Evolutionary conservation across 2,797 vertebrate genomes (phyloP), one percentile per base, ranked within the genome.

Genomic region (Micrastur ruficollis): DNA sequence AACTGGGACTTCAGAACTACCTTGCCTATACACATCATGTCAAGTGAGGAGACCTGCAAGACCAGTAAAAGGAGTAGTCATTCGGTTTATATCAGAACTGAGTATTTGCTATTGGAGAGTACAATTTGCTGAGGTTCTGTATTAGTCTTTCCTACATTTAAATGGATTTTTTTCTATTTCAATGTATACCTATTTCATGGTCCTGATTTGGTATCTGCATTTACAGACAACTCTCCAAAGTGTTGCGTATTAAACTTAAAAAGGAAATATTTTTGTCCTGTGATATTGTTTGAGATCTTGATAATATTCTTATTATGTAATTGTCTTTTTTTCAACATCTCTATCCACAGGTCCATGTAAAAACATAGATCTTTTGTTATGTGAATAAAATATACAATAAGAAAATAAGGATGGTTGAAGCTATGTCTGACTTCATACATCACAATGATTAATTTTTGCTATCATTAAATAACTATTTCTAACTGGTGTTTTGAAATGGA

Each of bases 11-110:
- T 19, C 19, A 65, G 19, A 13, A 52, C 16, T n/a, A 44, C 34
- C 3, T 2, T n/a, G 49, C 44, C 0, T 2, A 20, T 20, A 56
- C 0, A 5, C 0, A 3, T 21, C 29, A 12, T 0, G 0, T 3
- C 12, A 25, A 17, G 44, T 4, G 8, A 81, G 42, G 3, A n/a
- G 5, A 32, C 13, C 12, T 42, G 23, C 29, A 27, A 27, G 40
- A n/a, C 32, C 75, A 86, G 16, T 13, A 62, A 46, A 49, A 73
- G 38, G 5, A 84, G 2, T 4, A 47, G 53, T 12, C 12, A 21
- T 3, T 25, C 59, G 46, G 14, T 47, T 71, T 8, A 8, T 27
- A 36, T 9, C 44, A 55, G 31, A 75, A 14, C 8, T 14, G 20
- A 16, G 2, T 12, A 4, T 44, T 36, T 47, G 27, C 12, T 81